Percentiles rank a stretch among this genome's conserved stretches.
These are phyloP conservation scores for Casuarius casuarius DNA, from an alignment of 2,113 vertebrate genomes.

Conservation along the genomic window DNA sequence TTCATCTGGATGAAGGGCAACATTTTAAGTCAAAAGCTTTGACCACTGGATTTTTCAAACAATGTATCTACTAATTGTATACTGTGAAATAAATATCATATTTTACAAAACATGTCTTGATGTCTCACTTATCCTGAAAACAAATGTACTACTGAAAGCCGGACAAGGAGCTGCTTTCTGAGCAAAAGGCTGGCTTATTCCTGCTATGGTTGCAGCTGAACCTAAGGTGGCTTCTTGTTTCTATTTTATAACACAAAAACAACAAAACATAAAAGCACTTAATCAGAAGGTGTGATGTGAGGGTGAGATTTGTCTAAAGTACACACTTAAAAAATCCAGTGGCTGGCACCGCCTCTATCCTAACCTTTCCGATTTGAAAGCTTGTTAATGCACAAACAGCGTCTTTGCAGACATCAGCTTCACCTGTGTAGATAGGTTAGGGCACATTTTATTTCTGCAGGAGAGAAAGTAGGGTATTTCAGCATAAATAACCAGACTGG, in stretches of 20 bases:
- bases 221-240: background rate
- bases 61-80: background rate
- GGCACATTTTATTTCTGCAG: background rate
- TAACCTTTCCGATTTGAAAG: background rate
- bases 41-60: background rate
- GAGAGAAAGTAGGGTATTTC: accelerated
- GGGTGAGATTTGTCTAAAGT: background rate
- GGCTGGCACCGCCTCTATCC: background rate
- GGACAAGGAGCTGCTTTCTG: background rate
- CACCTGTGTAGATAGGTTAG: background rate
- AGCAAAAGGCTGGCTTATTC: background rate
- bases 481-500: background rate
- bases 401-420: background rate
- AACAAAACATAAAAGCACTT: background rate
- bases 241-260: background rate
- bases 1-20: background rate
- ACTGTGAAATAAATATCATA: background rate
- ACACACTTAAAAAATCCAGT: background rate
- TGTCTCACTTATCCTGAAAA: background rate
- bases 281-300: background rate
- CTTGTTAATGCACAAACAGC: background rate
- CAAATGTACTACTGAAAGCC: background rate
- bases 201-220: background rate
- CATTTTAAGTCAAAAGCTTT: background rate
- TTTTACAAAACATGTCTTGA: background rate